Evolutionary conservation across 2,797 vertebrate genomes (phyloP), one percentile per base, ranked within the genome.

Genomic region (Spatula clypeata): DNA sequence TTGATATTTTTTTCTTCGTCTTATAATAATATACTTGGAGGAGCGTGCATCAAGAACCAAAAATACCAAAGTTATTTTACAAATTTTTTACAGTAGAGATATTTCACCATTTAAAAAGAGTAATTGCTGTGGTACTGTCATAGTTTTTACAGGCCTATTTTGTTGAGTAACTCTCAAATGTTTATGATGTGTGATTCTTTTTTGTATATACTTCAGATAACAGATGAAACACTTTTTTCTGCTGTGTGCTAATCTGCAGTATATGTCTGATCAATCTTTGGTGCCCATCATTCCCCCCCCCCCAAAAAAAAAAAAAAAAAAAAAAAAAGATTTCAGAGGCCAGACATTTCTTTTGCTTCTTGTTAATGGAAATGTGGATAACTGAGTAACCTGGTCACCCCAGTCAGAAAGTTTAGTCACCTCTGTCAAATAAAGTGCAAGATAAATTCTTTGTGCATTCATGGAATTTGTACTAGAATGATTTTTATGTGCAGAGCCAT

Each of bases 321-420:
- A 0, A 2, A 34, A 51, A 38, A 40, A 76, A 24, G 9, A 65
- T 72, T 91, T 83, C 65, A 75, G 61, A 29, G 36, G 42, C 69
- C 61, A 42, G 36, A 58, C 26, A 65, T 90, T 91, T 91, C 72
- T 95, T 96, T 98, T 93, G 94, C 95, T 95, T 93, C 93, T 93
- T 97, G 93, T 95, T 95, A 96, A 95, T 94, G 94, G 93, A 91
- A 83, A 65, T 75, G 69, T 94, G 76, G 49, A 62, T 79, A 84
- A 88, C 72, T 96, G 90, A 93, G 42, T 97, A 96, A 96, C 94
- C 93, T 96, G 82, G 92, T 96, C 93, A 90, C 86, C 88, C 93
- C 79, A 79, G 54, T 71, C 87, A 90, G 87, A 95, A 88, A 86
- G 94, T 93, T 95, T 79, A 91, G 94, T 80, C 74, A 92, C 89